Evolutionary conservation across 2,888 invertebrate species (phyloP).

Genomic region (Standfussiana lucernea): DNA sequence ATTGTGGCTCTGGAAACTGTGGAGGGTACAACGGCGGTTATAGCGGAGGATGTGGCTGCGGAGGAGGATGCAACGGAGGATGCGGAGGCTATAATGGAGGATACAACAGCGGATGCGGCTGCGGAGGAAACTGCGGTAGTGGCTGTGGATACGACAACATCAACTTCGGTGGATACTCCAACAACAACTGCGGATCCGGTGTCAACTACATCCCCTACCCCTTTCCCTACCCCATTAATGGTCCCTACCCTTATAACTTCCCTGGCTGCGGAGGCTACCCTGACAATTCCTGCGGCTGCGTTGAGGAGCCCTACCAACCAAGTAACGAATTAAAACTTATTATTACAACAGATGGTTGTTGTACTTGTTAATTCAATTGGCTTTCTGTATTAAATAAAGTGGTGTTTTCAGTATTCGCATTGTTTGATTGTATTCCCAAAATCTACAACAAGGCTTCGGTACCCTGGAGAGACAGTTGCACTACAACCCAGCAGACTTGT

Average conservation of each 20-base stretch:
- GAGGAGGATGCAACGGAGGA: slow-evolving; percentile 51
- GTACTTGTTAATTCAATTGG: not conserved
- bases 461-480: not conserved
- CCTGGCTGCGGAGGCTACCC: slow-evolving; percentile 16
- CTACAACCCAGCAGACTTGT: not conserved
- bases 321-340: slow-evolving; percentile 54
- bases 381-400: slow-evolving; percentile 32
- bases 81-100: slow-evolving; percentile 16
- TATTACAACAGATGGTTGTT: slow-evolving; percentile 49
- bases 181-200: slow-evolving; percentile 41
- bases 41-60: slow-evolving; percentile 44
- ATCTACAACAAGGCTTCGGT: not conserved
- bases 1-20: slow-evolving; percentile 49
- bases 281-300: slow-evolving; percentile 35
- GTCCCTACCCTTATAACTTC: slow-evolving; percentile 27
- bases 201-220: slow-evolving; percentile 60
- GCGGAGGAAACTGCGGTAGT: slow-evolving; percentile 11
- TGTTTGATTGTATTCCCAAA: slow-evolving; percentile 26
- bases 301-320: slow-evolving; percentile 20
- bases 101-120: not conserved
- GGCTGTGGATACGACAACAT: slow-evolving; percentile 22
- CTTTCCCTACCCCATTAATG: slow-evolving; percentile 42
- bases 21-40: slow-evolving; percentile 56
- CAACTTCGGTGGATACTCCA: not conserved
- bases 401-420: slow-evolving; percentile 7